Evolutionary conservation across 2,797 vertebrate genomes (phyloP).

Genomic region (Gymnopithys bicolor): DNA sequence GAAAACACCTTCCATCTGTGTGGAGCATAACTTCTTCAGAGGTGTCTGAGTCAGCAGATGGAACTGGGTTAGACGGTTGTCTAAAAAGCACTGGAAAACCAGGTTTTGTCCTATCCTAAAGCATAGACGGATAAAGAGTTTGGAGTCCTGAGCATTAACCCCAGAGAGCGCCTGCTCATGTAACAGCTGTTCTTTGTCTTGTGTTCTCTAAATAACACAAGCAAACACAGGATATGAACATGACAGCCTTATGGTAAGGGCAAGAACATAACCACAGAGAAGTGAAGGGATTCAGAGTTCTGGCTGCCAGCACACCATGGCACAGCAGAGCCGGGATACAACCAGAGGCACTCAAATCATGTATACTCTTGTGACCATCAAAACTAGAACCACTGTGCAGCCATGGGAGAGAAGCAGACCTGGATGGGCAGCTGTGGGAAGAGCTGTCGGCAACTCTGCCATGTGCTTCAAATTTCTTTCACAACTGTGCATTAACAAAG

Average conservation of each 20-base stretch:
- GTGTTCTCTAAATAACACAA: slow-evolving; percentile 48
- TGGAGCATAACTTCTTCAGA: not conserved
- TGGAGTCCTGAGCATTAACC: slow-evolving; percentile 12
- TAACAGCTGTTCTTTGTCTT: slow-evolving; percentile 60
- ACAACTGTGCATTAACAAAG: not conserved
- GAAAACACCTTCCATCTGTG: slow-evolving; percentile 53
- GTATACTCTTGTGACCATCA: not conserved
- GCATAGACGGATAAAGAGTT: not conserved
- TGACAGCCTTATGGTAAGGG: not conserved
- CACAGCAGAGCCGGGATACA: not conserved
- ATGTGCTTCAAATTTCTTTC: not conserved
- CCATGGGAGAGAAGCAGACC: not conserved
- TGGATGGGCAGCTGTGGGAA: not conserved
- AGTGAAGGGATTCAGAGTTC: slow-evolving; percentile 5
- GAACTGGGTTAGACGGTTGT: slow-evolving; percentile 23
- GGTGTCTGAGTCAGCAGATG: slow-evolving; percentile 55
- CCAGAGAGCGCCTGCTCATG: not conserved
- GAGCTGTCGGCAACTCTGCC: not conserved
- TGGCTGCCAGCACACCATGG: not conserved
- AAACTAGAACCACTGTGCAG: not conserved
- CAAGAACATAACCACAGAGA: not conserved
- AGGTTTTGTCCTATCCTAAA: not conserved
- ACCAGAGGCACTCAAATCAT: not conserved
- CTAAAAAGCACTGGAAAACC: slow-evolving; percentile 22
- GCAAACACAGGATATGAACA: slow-evolving; percentile 65